Percentiles rank a stretch among this genome's conserved stretches.
Conservation (phyloP, 2,797 vertebrate genomes). For the Periparus ater region DNA sequence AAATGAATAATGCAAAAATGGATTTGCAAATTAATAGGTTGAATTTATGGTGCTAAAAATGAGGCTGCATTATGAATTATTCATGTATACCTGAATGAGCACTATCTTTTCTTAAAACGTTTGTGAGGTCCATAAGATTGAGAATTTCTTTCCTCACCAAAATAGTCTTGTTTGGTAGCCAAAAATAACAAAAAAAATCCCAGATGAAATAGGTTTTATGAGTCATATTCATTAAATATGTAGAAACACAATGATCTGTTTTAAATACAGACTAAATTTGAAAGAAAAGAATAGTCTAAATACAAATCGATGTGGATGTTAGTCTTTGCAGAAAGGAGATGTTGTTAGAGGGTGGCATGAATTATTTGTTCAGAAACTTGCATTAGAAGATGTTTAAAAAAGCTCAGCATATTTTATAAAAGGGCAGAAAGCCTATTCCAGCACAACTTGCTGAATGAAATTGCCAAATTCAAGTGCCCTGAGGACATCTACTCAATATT, state of each 20-base stretch:
- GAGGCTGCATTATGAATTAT: constrained; percentile 37
- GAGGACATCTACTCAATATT: background rate
- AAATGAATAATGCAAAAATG: constrained; percentile 56
- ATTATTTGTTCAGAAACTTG: background rate
- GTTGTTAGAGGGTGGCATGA: background rate
- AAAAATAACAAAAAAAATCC: background rate
- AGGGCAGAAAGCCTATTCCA: background rate
- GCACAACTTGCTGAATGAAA: background rate
- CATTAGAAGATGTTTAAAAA: background rate
- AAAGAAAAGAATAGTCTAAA: background rate
- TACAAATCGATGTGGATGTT: background rate
- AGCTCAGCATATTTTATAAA: background rate
- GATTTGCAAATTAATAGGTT: constrained; percentile 52
- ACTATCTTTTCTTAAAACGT: background rate
- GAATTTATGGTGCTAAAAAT: constrained; percentile 34
- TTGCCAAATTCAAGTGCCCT: background rate
- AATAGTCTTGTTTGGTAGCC: background rate
- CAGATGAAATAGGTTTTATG: constrained; percentile 13
- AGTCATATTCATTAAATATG: constrained; percentile 31
- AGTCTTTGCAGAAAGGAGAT: background rate
- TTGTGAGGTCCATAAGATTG: background rate
- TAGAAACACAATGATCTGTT: constrained; percentile 4
- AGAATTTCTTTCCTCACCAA: background rate
- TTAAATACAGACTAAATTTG: background rate
- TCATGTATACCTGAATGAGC: constrained; percentile 33